A percentile compares a stretch with the other conserved stretches of the same genome.
phyloP scores from a whole-genome alignment of 2,797 vertebrate genomes.

The Neosilurus mollespiculum region DNA sequence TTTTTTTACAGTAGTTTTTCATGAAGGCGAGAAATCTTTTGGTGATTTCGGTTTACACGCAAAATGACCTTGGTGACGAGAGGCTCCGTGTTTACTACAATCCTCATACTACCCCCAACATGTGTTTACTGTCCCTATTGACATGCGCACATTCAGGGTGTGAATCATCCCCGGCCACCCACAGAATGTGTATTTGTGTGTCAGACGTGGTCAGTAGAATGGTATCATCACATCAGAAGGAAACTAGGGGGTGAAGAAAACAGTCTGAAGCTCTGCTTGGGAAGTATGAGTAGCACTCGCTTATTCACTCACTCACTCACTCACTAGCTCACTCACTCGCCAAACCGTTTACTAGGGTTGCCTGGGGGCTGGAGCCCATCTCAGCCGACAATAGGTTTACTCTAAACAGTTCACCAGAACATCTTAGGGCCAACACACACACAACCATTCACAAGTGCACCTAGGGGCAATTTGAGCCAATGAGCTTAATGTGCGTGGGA shows the following conservation, averaged over 20 bases:
- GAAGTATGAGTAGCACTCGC: not conserved
- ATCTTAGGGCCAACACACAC: too few relatives aligned
- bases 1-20: not conserved
- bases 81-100: not conserved
- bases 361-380: too few relatives aligned
- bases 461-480: too few relatives aligned
- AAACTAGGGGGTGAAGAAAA: not conserved
- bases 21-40: not conserved
- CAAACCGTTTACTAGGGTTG: too few relatives aligned
- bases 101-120: not conserved
- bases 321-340: too few relatives aligned
- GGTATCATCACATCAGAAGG: not conserved
- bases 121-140: slow-evolving; percentile 10
- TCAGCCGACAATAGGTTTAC: too few relatives aligned
- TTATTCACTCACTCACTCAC: too few relatives aligned
- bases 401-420: too few relatives aligned
- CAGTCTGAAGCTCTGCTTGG: not conserved
- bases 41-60: not conserved
- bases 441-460: too few relatives aligned
- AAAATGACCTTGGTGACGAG: not conserved
- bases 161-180: slow-evolving; percentile 40
- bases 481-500: too few relatives aligned
- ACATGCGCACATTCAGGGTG: slow-evolving; percentile 21
- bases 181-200: slow-evolving; percentile 41
- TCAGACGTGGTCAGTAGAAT: not conserved